Conservation (phyloP, 2,797 vertebrate genomes). For the Glyptemys insculpta region DNA sequence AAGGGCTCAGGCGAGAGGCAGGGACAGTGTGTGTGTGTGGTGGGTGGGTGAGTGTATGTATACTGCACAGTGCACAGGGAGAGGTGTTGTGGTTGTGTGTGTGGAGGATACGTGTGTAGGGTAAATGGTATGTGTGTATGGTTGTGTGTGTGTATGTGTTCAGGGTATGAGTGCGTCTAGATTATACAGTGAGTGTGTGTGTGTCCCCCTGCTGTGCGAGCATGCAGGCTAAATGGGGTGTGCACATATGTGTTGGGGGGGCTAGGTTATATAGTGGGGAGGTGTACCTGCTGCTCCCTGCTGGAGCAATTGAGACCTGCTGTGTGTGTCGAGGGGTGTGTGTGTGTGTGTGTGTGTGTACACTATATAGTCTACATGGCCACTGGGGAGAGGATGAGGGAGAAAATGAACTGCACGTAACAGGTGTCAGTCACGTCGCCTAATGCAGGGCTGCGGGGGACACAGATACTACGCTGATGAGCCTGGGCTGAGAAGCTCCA, state of each 20-base stretch:
- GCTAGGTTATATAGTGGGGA: not conserved
- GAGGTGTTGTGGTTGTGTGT: not conserved
- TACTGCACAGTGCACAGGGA: not conserved
- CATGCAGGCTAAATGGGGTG: too few species aligned
- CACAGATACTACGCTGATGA: not conserved
- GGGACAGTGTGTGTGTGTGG: too few species aligned
- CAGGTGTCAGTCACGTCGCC: too few species aligned
- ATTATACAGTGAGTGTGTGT: not conserved
- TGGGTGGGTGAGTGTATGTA: too few species aligned
- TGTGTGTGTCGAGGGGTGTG: not conserved
- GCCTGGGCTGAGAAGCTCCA: too few species aligned
- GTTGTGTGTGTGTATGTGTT: not conserved
- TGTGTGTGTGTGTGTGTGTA: not conserved
- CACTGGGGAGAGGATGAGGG: not conserved
- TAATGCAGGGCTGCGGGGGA: not conserved
- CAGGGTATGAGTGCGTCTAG: not conserved
- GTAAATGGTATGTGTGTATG: too few species aligned
- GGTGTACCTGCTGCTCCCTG: rapidly evolving
- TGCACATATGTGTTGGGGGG: not conserved
- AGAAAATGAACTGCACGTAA: not conserved
- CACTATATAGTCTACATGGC: not conserved
- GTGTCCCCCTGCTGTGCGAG: not conserved
- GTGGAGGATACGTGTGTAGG: not conserved
- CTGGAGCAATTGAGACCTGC: not conserved
- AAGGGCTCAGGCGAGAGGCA: not conserved